Base-by-base conservation (phyloP, 2,888 invertebrate species). In the Theretra japonica region DNA sequence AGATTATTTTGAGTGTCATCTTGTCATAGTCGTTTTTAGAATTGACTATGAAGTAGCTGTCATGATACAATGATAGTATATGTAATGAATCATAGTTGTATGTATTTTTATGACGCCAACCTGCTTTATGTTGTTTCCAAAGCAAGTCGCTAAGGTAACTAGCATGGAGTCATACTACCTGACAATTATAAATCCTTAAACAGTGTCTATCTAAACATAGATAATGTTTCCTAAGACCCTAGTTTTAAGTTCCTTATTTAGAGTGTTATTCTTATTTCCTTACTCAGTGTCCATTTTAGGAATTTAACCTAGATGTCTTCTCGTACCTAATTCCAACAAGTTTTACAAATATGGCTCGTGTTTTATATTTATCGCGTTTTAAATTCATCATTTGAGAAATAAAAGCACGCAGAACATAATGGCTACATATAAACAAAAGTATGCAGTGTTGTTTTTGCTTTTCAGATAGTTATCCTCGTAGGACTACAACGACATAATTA, bases 401-500 rank as follows among this genome's bases (percentile, higher is more conserved):
- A 69, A 53, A 28, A 68, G 25, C 17, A 19, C 8, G 7, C 50
- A 50, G 30, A 62, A 57, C 23, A 30, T 28, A 48, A 28, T 58
- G 17, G 30, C 25, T 15, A 21, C 57, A 33, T 57, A 70, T 68
- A 68, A 59, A 50, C 57, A n/a, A 57, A 33, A 50, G 21, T 50
- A 68, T 68, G 58, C 48, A 8, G 53, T 68, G 71, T 60, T 68
- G 70, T 69, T 70, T 72, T 71, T 72, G 72, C 71, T 75, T 71
- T 72, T 70, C 69, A 73, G 75, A 75, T 77, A 75, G 77, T 79
- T 79, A 77, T 77, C 79, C 79, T 75, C 73, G 73, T 72, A 76
- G 71, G 72, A 77, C 68, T 74, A 78, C 78, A 80, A 75, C 77
- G 78, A 79, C 80, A 82, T 85, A 77, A 79, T 77, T 82, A 78